Conservation (phyloP, 92 coral and sea anemone genomes). For the Epizoanthus rinbou region DNA sequence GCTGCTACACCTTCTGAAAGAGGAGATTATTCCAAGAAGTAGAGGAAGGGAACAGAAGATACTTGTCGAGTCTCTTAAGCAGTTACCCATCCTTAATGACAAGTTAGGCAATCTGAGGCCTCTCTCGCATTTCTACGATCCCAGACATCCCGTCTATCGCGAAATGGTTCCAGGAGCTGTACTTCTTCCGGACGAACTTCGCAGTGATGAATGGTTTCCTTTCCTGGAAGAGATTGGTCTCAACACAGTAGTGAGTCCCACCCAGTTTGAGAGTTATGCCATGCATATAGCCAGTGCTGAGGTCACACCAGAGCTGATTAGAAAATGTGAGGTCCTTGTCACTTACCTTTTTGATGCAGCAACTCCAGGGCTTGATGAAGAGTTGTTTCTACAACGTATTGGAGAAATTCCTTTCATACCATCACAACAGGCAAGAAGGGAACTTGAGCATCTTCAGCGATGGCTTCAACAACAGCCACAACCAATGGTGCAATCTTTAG, state of each 20-base stretch:
- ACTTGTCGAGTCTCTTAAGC: constrained; percentile 40
- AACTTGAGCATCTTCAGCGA: constrained; percentile 39
- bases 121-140: constrained; percentile 73
- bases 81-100: constrained; percentile 59
- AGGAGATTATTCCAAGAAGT: background rate
- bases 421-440: constrained; percentile 2
- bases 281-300: constrained; percentile 47
- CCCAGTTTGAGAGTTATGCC: constrained; percentile 55
- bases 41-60: constrained; percentile 11
- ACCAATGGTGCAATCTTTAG: no score
- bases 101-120: constrained; percentile 45
- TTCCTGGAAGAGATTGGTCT: constrained; percentile 70
- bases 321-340: constrained; percentile 51
- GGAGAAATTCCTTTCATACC: constrained; percentile 65
- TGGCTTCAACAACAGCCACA: constrained; percentile 4
- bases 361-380: constrained; percentile 49
- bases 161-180: constrained; percentile 56
- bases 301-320: background rate
- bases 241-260: constrained; percentile 47
- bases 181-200: constrained; percentile 69
- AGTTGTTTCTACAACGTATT: constrained; percentile 43
- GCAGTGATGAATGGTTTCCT: constrained; percentile 52
- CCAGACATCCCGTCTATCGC: constrained; percentile 59
- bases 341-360: constrained; percentile 40
- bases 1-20: constrained; percentile 59